Conservation (phyloP, 2,113 vertebrate species). For the Acrocephalus kingi region DNA sequence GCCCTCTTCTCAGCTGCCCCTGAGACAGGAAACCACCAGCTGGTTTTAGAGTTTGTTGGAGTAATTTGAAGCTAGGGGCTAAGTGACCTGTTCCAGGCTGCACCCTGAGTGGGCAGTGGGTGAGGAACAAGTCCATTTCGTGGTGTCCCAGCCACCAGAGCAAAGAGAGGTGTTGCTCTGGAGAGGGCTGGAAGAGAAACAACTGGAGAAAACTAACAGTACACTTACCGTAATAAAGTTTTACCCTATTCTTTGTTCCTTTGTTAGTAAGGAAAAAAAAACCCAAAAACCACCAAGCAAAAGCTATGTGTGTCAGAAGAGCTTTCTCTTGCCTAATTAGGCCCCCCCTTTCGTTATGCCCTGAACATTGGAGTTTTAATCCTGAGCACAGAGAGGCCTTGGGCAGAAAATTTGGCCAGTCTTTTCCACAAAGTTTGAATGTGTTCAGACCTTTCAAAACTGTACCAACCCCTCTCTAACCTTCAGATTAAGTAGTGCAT, state of each 20-base stretch:
- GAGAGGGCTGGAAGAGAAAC: slow-evolving; percentile 9
- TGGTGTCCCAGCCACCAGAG: not conserved
- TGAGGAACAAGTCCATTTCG: not conserved
- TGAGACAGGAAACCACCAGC: not conserved
- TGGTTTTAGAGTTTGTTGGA: not conserved
- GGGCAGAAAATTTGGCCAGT: slow-evolving; percentile 45
- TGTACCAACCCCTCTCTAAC: slow-evolving; percentile 13
- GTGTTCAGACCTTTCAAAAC: slow-evolving; percentile 45
- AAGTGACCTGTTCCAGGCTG: not conserved
- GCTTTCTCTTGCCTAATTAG: slow-evolving; percentile 22
- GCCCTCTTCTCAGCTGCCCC: not conserved
- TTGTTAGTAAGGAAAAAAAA: not conserved
- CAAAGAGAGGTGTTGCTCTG: not conserved
- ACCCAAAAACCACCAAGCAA: not conserved
- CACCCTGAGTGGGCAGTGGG: rapidly evolving
- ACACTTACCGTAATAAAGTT: slow-evolving; percentile 15
- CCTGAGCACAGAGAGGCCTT: slow-evolving; percentile 34
- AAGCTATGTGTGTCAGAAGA: slow-evolving; percentile 23
- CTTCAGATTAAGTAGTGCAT: slow-evolving; percentile 30
- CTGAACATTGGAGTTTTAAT: slow-evolving; percentile 49
- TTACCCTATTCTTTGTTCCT: slow-evolving; percentile 28
- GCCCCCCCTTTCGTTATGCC: slow-evolving; percentile 18
- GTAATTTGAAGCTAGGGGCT: not conserved
- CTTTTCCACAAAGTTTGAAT: slow-evolving; percentile 41
- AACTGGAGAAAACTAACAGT: slow-evolving; percentile 10